Conservation (phyloP, 2,888 invertebrate genomes). For the Drosophila anomalata region DNA sequence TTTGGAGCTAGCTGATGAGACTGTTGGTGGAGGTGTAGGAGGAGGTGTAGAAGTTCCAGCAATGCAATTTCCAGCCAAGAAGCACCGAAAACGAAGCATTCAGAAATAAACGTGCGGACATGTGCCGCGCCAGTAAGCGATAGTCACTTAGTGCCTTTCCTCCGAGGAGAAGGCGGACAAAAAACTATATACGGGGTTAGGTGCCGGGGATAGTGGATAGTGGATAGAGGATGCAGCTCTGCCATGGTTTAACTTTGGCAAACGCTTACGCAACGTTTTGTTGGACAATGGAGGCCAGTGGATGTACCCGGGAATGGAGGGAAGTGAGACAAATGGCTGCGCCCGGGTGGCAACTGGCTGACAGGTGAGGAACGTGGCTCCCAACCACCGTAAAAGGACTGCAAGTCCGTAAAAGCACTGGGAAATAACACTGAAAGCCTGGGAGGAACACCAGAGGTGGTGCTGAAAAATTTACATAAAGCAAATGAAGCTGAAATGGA, state of each 20-base stretch:
- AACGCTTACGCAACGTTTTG: constrained; percentile 74
- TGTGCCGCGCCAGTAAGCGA: constrained; percentile 66
- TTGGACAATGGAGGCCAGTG: constrained; percentile 33
- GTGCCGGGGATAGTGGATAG: no score
- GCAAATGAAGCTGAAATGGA: constrained; percentile 70
- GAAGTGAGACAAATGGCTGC: constrained; percentile 66
- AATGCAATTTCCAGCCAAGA: constrained; percentile 54
- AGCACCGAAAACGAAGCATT: constrained; percentile 7
- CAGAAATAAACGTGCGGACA: constrained; percentile 60
- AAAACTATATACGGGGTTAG: background rate
- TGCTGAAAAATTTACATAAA: constrained; percentile 65
- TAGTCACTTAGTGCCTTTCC: constrained; percentile 58
- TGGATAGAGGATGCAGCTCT: constrained; percentile 8
- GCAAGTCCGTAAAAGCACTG: constrained; percentile 62
- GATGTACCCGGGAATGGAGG: background rate
- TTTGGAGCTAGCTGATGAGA: constrained; percentile 24
- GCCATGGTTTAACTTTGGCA: constrained; percentile 60
- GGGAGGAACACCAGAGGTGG: background rate
- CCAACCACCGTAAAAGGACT: constrained; percentile 9
- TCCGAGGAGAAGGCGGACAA: background rate
- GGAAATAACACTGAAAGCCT: constrained; percentile 56
- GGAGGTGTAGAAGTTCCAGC: constrained; percentile 23
- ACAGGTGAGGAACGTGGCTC: constrained; percentile 57
- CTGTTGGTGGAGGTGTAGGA: constrained; percentile 18
- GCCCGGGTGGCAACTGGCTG: constrained; percentile 58